phyloP scores from a whole-genome alignment of 2,113 vertebrate species.

The Taurulus bubalis region DNA sequence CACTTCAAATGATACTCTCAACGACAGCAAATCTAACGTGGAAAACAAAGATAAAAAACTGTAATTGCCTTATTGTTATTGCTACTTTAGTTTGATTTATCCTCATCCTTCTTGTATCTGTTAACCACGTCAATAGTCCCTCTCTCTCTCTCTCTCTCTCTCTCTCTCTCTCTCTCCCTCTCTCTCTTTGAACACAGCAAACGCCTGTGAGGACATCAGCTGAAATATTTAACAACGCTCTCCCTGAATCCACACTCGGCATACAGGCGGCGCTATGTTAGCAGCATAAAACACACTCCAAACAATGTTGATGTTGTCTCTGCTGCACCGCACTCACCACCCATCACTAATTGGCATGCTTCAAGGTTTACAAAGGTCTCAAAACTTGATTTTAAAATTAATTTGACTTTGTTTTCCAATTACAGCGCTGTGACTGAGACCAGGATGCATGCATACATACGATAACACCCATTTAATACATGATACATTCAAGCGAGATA shows the following conservation, averaged over 20 bases:
- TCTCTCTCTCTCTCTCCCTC: neutral
- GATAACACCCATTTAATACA: slow-evolving; percentile 26
- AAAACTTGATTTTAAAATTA: slow-evolving; percentile 40
- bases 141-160: slow-evolving; percentile 20
- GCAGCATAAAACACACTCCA: slow-evolving; percentile 15
- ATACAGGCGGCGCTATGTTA: slow-evolving; percentile 14
- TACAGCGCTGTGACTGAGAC: neutral
- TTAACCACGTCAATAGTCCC: slow-evolving; percentile 51
- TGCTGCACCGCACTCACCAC: neutral
- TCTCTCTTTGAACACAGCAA: slow-evolving; percentile 32
- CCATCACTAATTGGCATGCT: slow-evolving; percentile 46
- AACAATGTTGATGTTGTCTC: slow-evolving; percentile 34
- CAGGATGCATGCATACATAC: neutral
- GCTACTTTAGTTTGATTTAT: slow-evolving; percentile 50
- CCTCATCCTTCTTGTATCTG: slow-evolving; percentile 56
- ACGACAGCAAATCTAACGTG: neutral
- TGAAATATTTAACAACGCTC: slow-evolving; percentile 68
- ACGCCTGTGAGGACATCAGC: slow-evolving; percentile 51
- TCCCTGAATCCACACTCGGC: slow-evolving; percentile 42
- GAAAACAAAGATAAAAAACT: slow-evolving; percentile 43
- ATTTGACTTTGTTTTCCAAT: slow-evolving; percentile 46
- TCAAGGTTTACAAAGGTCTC: slow-evolving; percentile 40
- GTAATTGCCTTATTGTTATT: slow-evolving; percentile 42
- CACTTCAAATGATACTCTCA: slow-evolving; percentile 4
- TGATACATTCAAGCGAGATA: slow-evolving; percentile 18